Percentiles rank a stretch among this genome's conserved stretches.
Conservation (phyloP, 2,888 invertebrate genomes). For the Iselma pallidipennis region DNA sequence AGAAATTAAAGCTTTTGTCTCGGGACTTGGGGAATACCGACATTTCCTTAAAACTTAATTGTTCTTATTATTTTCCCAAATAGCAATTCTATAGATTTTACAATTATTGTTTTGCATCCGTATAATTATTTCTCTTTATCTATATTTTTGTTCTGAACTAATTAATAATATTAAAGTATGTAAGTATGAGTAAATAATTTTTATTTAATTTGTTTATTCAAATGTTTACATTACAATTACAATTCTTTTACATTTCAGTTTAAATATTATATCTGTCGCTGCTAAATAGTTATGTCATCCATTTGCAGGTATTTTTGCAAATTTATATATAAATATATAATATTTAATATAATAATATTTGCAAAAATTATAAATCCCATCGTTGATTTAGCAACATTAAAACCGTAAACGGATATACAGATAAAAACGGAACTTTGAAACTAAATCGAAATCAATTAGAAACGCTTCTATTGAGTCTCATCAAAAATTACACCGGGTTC, state of each 20-base stretch:
- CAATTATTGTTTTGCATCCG: too few relatives aligned
- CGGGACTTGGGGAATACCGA: too few relatives aligned
- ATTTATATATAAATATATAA: too few relatives aligned
- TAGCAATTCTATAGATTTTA: too few relatives aligned
- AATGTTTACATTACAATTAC: background rate
- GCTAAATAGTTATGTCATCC: background rate
- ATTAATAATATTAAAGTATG: too few relatives aligned
- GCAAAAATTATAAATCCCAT: background rate
- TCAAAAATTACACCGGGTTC: background rate
- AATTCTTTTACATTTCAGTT: too few relatives aligned
- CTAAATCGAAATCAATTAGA: background rate
- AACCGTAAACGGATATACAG: background rate
- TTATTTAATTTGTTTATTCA: background rate
- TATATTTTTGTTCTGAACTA: too few relatives aligned
- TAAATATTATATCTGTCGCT: background rate
- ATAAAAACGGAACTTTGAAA: background rate
- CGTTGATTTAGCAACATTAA: background rate
- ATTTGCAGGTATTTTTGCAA: background rate
- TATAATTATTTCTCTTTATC: too few relatives aligned
- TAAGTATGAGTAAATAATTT: background rate
- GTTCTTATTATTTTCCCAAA: too few relatives aligned
- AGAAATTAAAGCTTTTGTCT: too few relatives aligned
- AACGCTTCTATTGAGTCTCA: background rate
- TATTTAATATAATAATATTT: too few relatives aligned
- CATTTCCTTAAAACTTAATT: too few relatives aligned